Evolutionary conservation across 2,113 vertebrate species (phyloP).

Genomic region (Caretta caretta): DNA sequence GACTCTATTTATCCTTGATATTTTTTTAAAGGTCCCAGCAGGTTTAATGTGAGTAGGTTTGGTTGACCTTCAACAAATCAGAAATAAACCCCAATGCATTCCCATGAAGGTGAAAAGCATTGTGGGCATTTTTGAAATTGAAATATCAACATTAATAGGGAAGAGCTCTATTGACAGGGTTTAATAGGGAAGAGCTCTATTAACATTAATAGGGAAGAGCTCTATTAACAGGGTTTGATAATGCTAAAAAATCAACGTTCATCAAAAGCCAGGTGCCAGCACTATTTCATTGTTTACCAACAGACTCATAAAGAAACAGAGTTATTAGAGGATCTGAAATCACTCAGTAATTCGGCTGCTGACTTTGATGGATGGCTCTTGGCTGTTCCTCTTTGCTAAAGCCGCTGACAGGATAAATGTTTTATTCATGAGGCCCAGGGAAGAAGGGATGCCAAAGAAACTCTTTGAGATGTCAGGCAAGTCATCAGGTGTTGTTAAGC

Average conservation of each 20-base stretch:
- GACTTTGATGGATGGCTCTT: constrained; percentile 91
- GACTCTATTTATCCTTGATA: constrained; percentile 51
- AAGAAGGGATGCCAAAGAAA: constrained; percentile 88
- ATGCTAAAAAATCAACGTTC: constrained; percentile 68
- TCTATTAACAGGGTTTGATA: constrained; percentile 57
- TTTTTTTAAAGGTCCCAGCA: constrained; percentile 23
- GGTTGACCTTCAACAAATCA: constrained; percentile 52
- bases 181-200: not conserved
- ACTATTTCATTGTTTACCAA: constrained; percentile 81
- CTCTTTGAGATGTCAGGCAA: constrained; percentile 86
- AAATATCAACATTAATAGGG: not conserved
- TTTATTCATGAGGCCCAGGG: constrained; percentile 90
- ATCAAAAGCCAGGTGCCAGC: constrained; percentile 64
- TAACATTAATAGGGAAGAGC: not conserved
- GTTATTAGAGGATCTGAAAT: constrained; percentile 82
- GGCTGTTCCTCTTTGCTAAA: constrained; percentile 84
- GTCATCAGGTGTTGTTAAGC: constrained; percentile 86
- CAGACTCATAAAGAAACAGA: constrained; percentile 73
- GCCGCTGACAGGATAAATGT: constrained; percentile 91
- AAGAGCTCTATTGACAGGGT: too few species aligned
- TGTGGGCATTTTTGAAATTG: not conserved
- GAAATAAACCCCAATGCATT: constrained; percentile 30
- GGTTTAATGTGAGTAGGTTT: constrained; percentile 54
- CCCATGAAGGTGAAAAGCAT: not conserved
- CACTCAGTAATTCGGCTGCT: constrained; percentile 80